phyloP scores from a whole-genome alignment of 1,140 invertebrate genomes.

The Pogonomyrmex barbatus region DNA sequence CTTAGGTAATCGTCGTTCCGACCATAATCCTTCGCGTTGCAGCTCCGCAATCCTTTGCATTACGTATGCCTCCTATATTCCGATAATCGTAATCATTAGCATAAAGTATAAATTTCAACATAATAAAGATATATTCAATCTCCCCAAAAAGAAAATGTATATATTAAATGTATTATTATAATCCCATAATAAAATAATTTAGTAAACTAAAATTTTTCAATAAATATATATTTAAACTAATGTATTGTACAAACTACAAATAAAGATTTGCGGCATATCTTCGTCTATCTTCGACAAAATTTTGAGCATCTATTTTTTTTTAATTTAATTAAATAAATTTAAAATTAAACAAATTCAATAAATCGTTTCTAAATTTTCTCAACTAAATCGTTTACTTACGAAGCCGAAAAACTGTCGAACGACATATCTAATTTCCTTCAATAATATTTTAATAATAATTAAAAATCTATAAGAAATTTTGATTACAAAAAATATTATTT shows the following conservation, averaged over 20 bases:
- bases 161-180: background rate
- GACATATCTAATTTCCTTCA: no score
- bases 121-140: background rate
- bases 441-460: no score
- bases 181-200: conserved; percentile 5
- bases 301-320: no score
- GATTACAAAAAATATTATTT: no score
- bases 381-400: no score
- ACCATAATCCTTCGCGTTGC: conserved; percentile 97
- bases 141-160: background rate
- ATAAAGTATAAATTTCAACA: conserved; percentile 2
- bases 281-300: no score
- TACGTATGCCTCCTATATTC: conserved; percentile 93
- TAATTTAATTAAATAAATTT: no score
- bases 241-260: no score
- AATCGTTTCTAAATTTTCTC: background rate
- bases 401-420: no score
- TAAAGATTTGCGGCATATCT: no score
- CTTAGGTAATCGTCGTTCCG: conserved; percentile 96
- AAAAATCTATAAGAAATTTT: no score
- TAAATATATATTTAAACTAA: no score
- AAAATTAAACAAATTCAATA: background rate
- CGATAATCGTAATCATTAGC: background rate
- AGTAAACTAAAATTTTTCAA: background rate
- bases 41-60: conserved; percentile 96